Percentiles rank a stretch among this genome's conserved stretches.
These are phyloP conservation scores for Melanogrammus aeglefinus DNA, from an alignment of 2,797 vertebrate genomes.

Conservation along the genomic window DNA sequence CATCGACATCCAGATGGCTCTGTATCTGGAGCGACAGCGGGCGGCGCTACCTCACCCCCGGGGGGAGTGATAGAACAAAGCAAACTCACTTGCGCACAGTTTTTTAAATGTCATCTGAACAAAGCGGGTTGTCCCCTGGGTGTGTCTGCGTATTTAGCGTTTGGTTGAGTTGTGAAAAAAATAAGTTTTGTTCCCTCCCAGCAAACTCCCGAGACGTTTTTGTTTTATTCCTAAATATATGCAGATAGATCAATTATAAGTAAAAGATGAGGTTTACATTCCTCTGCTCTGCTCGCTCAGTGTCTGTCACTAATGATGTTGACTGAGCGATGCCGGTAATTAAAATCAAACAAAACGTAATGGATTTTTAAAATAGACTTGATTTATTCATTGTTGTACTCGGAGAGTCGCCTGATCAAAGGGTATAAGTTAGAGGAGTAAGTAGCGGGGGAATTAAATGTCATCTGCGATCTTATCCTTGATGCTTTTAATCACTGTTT, in stretches of 20 bases:
- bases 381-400: not conserved
- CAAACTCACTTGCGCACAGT: not conserved
- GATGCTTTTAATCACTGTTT: slow-evolving; percentile 10
- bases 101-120: not conserved
- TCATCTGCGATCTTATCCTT: slow-evolving; percentile 37
- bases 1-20: not conserved
- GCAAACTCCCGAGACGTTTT: not conserved
- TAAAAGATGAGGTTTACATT: not conserved
- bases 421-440: slow-evolving; percentile 13
- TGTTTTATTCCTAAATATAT: not conserved
- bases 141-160: not conserved
- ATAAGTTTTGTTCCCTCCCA: not conserved
- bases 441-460: slow-evolving; percentile 29
- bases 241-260: not conserved
- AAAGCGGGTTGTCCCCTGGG: not conserved
- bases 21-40: not conserved
- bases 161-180: not conserved
- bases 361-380: not conserved
- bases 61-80: not conserved
- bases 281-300: not conserved
- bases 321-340: not conserved
- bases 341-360: slow-evolving; percentile 5
- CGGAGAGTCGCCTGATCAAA: slow-evolving; percentile 16
- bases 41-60: not conserved
- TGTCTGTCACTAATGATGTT: not conserved